These are phyloP conservation scores for Drosophila dives DNA, from an alignment of 2,888 invertebrate species.

Conservation along the genomic window DNA sequence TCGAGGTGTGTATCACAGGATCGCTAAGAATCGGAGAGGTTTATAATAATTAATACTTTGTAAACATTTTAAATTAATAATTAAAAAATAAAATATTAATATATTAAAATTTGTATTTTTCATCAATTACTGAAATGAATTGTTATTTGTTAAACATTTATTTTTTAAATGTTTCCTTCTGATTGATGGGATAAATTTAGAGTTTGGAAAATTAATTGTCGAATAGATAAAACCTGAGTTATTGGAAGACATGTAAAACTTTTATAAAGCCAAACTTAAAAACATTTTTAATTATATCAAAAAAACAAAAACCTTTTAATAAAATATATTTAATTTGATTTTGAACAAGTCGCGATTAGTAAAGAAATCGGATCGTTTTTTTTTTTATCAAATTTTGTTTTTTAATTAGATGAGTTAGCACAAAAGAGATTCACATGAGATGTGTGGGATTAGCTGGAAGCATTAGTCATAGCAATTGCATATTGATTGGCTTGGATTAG, in stretches of 20 bases:
- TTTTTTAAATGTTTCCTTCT: neutral
- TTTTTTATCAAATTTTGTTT: neutral
- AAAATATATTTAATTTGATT: neutral
- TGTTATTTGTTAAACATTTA: neutral
- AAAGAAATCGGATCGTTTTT: neutral
- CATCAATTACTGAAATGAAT: neutral
- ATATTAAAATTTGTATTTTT: too few relatives aligned
- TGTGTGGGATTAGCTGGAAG: slow-evolving; percentile 58
- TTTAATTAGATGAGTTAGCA: slow-evolving; percentile 50
- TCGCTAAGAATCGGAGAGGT: slow-evolving; percentile 87
- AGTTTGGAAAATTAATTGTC: neutral
- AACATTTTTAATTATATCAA: neutral
- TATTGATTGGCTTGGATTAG: slow-evolving; percentile 51
- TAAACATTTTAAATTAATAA: neutral
- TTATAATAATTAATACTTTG: neutral
- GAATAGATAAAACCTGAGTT: neutral
- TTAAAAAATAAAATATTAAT: neutral
- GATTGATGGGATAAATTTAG: neutral
- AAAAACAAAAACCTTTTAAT: neutral
- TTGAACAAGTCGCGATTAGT: neutral
- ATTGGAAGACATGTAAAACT: neutral
- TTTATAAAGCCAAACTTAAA: neutral
- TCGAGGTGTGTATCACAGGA: slow-evolving; percentile 94
- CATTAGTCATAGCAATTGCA: slow-evolving; percentile 40
- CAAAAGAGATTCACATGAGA: slow-evolving; percentile 34